A percentile compares a stretch with the other conserved stretches of the same genome.
These are phyloP conservation scores for Apaloderma vittatum DNA, from an alignment of 2,113 vertebrate genomes.

Conservation along the genomic window DNA sequence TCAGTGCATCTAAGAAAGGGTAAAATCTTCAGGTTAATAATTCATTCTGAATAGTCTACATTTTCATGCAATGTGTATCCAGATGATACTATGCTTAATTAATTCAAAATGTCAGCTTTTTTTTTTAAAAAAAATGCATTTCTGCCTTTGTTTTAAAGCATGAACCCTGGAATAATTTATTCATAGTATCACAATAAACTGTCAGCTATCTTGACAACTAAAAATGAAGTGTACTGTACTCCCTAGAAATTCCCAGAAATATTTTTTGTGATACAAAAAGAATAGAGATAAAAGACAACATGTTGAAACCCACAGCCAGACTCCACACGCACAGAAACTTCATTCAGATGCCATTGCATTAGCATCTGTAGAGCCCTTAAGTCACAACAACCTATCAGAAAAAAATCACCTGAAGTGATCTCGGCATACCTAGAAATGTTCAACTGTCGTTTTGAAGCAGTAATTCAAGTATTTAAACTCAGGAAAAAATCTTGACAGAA, in stretches of 20 bases:
- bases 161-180: slow-evolving; percentile 68
- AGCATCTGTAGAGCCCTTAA: slow-evolving; percentile 46
- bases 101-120: slow-evolving; percentile 48
- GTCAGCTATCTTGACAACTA: slow-evolving; percentile 62
- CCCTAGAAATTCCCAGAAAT: slow-evolving; percentile 37
- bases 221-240: slow-evolving; percentile 53
- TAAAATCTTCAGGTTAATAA: slow-evolving; percentile 63
- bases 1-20: slow-evolving; percentile 19
- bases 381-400: slow-evolving; percentile 65
- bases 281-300: slow-evolving; percentile 27
- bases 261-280: slow-evolving; percentile 10
- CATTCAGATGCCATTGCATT: slow-evolving; percentile 40
- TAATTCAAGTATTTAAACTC: slow-evolving; percentile 59
- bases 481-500: slow-evolving; percentile 23
- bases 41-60: slow-evolving; percentile 14
- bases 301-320: slow-evolving; percentile 35
- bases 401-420: slow-evolving; percentile 52
- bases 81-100: slow-evolving; percentile 8
- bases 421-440: slow-evolving; percentile 44
- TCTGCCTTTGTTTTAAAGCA: slow-evolving; percentile 41
- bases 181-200: slow-evolving; percentile 31
- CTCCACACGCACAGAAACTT: slow-evolving; percentile 37
- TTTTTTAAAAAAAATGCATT: not conserved
- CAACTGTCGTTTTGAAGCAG: slow-evolving; percentile 43
- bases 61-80: slow-evolving; percentile 26